Evolutionary conservation across 2,113 vertebrate species (phyloP).

Genomic region (Syngnathoides biaculeatus): DNA sequence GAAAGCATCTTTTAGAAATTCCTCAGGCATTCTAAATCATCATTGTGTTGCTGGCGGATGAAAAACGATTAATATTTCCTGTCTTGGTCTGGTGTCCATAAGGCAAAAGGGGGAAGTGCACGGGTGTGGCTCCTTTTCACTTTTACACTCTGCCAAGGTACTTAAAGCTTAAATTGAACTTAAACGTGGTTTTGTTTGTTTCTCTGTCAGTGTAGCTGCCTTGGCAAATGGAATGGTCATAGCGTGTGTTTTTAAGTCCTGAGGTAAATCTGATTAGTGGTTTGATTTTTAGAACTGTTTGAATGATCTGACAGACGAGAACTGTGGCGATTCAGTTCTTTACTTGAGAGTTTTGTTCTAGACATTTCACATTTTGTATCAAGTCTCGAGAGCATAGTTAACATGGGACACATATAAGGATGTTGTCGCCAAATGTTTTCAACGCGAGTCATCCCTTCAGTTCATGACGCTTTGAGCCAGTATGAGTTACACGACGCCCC

Average conservation of each 20-base stretch:
- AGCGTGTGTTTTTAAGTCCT: not conserved
- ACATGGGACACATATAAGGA: not conserved
- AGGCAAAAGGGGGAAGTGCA: conserved; percentile 14
- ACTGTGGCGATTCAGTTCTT: not conserved
- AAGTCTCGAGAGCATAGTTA: no score
- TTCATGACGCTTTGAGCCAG: not conserved
- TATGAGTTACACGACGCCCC: not conserved
- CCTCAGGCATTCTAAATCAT: conserved; percentile 48
- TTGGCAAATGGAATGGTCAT: not conserved
- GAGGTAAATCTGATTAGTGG: not conserved
- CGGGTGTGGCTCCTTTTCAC: conserved; percentile 19
- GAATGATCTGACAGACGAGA: no score
- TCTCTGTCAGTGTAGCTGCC: not conserved
- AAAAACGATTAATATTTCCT: conserved; percentile 35
- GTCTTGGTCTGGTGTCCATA: conserved; percentile 11
- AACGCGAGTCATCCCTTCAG: not conserved
- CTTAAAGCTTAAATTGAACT: not conserved
- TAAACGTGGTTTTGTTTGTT: not conserved
- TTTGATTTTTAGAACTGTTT: not conserved
- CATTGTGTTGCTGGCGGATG: conserved; percentile 22
- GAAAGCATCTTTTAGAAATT: conserved; percentile 50
- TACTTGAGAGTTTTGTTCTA: not conserved
- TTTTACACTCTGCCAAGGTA: not conserved
- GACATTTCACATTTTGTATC: no score
- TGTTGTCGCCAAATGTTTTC: not conserved